Evolutionary conservation across 2,113 vertebrate species (phyloP).

Genomic region (Enhydra lutris): DNA sequence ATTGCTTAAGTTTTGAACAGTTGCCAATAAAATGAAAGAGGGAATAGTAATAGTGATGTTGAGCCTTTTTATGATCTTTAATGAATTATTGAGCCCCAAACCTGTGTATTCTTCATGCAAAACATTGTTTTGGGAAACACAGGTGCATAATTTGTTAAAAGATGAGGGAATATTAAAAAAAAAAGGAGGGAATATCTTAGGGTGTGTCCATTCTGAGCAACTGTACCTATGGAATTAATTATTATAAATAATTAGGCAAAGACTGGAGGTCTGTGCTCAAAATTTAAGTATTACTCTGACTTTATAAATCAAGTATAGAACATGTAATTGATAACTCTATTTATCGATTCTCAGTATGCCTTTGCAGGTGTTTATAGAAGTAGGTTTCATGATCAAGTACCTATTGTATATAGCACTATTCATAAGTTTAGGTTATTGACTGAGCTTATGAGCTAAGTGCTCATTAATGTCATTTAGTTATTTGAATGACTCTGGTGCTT

Average conservation of each 20-base stretch:
- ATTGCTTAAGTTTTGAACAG: slow-evolving; percentile 10
- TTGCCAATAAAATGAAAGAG: slow-evolving; percentile 15
- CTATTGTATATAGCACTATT: slow-evolving; percentile 2
- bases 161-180: not conserved
- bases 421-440: slow-evolving; percentile 15
- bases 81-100: slow-evolving; percentile 21
- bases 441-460: not conserved
- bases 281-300: slow-evolving; percentile 3
- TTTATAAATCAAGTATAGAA: slow-evolving; percentile 15
- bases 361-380: slow-evolving; percentile 22
- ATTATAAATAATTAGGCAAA: slow-evolving; percentile 28
- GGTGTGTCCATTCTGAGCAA: not conserved
- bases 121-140: not conserved
- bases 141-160: slow-evolving; percentile 7
- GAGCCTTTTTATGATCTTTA: not conserved
- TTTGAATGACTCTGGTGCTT: slow-evolving; percentile 39
- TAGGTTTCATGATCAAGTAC: not conserved
- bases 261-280: not conserved
- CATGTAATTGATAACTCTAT: not conserved
- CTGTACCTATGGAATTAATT: slow-evolving; percentile 4
- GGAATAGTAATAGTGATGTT: not conserved
- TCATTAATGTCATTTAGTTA: slow-evolving; percentile 44
- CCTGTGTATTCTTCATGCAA: not conserved
- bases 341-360: slow-evolving; percentile 29
- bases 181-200: not conserved